These are phyloP conservation scores for Neofelis nebulosa DNA, from an alignment of 2,113 vertebrate species.

Conservation along the genomic window DNA sequence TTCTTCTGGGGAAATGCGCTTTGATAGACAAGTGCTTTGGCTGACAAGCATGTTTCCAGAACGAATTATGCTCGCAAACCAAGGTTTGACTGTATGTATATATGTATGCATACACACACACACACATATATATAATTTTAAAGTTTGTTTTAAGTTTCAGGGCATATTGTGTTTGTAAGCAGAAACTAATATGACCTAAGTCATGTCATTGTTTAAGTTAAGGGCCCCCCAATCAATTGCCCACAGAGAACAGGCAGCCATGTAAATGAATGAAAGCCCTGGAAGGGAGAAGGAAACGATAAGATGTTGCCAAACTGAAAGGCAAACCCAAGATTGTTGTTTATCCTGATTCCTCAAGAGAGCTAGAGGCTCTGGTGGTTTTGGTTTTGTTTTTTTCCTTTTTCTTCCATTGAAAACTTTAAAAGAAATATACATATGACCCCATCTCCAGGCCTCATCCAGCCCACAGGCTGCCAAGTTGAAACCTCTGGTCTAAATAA, in stretches of 20 bases:
- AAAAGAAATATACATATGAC: neutral
- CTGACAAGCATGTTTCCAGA: no score
- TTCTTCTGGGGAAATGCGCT: no score
- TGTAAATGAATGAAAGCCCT: neutral
- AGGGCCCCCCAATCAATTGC: neutral
- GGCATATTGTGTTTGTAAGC: neutral
- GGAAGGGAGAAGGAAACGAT: neutral
- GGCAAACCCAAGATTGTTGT: neutral
- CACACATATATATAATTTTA: neutral
- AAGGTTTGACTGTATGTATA: no score
- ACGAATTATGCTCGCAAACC: no score
- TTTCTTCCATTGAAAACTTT: neutral
- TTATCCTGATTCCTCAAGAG: neutral
- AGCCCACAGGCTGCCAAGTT: neutral
- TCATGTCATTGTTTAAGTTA: neutral
- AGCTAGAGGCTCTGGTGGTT: neutral
- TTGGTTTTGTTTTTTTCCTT: neutral
- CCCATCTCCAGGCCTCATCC: neutral
- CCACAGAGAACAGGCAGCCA: neutral
- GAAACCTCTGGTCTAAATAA: neutral
- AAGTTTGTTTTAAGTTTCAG: neutral
- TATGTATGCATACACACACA: no score
- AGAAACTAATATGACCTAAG: neutral
- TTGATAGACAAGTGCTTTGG: no score
- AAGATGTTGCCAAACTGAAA: neutral